Percentiles rank a stretch among this genome's conserved stretches.
Evolutionary conservation across 2,888 invertebrate genomes (phyloP).

Genomic region (Napeogenes inachia): DNA sequence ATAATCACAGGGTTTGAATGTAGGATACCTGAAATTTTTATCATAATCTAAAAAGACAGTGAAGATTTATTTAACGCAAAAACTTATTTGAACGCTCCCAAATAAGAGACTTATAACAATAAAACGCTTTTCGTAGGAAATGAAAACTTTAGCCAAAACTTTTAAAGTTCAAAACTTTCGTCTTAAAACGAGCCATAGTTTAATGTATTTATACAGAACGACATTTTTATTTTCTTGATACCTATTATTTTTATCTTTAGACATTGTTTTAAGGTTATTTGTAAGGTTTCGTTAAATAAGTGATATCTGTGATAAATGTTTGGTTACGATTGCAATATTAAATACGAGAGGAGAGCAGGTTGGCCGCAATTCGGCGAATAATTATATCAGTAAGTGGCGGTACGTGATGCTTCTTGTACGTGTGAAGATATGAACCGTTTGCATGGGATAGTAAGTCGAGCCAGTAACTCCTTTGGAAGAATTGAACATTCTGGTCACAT

Average conservation of each 20-base stretch:
- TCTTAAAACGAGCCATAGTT: slow-evolving; percentile 1
- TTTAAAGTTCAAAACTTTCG: slow-evolving; percentile 1
- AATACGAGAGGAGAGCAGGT: neutral
- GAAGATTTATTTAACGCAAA: neutral
- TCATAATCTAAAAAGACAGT: neutral
- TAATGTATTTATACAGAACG: neutral
- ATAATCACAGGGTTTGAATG: too few species aligned
- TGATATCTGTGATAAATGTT: too few species aligned
- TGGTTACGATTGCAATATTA: too few species aligned
- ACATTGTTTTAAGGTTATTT: neutral
- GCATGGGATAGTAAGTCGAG: neutral
- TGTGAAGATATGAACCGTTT: slow-evolving; percentile 41
- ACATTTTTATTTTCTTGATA: neutral
- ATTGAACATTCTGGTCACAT: too few species aligned
- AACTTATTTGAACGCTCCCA: slow-evolving; percentile 2
- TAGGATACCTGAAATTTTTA: neutral
- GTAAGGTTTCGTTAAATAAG: too few species aligned
- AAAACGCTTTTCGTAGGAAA: slow-evolving; percentile 5
- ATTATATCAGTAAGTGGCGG: slow-evolving; percentile 62
- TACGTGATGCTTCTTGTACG: slow-evolving; percentile 52
- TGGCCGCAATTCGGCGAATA: slow-evolving; percentile 36
- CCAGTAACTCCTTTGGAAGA: neutral
- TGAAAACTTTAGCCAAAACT: slow-evolving; percentile 1
- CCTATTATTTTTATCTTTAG: too few species aligned
- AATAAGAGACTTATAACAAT: slow-evolving; percentile 7